Conservation (phyloP, 2,113 vertebrate species). For the Albula glossodonta region DNA sequence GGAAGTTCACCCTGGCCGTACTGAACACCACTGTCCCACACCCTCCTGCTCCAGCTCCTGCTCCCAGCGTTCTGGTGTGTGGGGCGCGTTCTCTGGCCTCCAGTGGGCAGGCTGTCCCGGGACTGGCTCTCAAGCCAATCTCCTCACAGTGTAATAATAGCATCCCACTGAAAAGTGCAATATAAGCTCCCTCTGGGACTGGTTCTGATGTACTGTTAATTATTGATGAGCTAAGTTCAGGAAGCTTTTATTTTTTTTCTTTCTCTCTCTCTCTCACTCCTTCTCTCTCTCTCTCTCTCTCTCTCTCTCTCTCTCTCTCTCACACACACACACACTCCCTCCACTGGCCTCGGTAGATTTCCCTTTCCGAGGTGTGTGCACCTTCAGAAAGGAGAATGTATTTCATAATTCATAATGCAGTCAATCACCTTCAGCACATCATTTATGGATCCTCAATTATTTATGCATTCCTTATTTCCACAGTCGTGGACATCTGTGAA, state of each 20-base stretch:
- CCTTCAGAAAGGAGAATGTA: neutral
- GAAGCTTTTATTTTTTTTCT: conserved; percentile 50
- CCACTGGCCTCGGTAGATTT: neutral
- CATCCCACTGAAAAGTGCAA: conserved; percentile 76
- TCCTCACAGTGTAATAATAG: conserved; percentile 73
- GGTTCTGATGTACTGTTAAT: conserved; percentile 76
- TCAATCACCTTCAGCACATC: conserved; percentile 79
- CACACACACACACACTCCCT: neutral
- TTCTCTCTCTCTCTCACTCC: neutral
- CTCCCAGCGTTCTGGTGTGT: conserved; percentile 1
- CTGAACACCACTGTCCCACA: conserved; percentile 53
- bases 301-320: neutral
- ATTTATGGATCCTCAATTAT: conserved; percentile 82
- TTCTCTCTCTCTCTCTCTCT: conserved; percentile 10
- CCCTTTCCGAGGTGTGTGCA: neutral
- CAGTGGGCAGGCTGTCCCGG: conserved; percentile 72
- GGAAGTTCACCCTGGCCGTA: conserved; percentile 16
- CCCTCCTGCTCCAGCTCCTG: conserved; percentile 48
- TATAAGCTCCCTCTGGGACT: conserved; percentile 78
- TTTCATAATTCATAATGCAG: conserved; percentile 68
- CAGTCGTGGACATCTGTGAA: conserved; percentile 15
- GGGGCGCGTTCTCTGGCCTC: conserved; percentile 53
- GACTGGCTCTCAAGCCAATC: conserved; percentile 74
- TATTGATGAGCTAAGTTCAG: conserved; percentile 77
- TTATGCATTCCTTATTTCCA: conserved; percentile 60